A percentile compares a stretch with the other conserved stretches of the same genome.
phyloP scores from a whole-genome alignment of 53 echinoderm and acorn worm genomes.

The Henricia sp. region DNA sequence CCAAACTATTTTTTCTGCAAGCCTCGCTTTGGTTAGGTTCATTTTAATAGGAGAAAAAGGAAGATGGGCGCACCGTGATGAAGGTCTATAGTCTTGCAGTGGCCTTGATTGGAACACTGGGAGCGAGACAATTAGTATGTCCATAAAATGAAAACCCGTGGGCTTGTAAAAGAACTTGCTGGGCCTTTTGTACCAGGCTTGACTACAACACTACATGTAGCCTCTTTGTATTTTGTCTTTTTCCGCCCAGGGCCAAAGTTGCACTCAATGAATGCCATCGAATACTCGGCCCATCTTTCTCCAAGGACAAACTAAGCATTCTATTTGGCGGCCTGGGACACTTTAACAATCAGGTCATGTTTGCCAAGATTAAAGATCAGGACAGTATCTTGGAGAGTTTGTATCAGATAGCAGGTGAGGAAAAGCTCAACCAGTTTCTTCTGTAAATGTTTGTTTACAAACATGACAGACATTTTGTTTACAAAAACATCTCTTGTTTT shows the following conservation, averaged over 20 bases:
- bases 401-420: constrained; percentile 93
- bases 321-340: constrained; percentile 95
- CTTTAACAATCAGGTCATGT: constrained; percentile 99
- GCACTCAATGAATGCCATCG: constrained; percentile 87
- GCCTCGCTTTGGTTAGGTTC: no score
- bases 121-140: no score
- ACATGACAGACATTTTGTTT: no score
- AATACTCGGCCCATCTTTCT: constrained; percentile 76
- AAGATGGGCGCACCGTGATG: no score
- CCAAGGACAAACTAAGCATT: constrained; percentile 73
- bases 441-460: not conserved
- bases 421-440: not conserved
- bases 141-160: no score
- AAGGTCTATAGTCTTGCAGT: no score
- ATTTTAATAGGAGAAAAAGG: no score
- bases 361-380: constrained; percentile 93
- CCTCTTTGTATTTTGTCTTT: not conserved
- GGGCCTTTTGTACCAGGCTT: no score
- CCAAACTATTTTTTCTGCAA: no score
- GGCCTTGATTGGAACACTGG: no score
- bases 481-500: not conserved
- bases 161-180: no score
- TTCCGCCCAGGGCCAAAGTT: constrained; percentile 82
- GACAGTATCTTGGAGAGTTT: constrained; percentile 79
- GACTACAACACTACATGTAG: not conserved